Percentiles rank a stretch among this genome's conserved stretches.
Conservation (phyloP, 2,113 vertebrate species). For the Notarius lentiginosus region DNA sequence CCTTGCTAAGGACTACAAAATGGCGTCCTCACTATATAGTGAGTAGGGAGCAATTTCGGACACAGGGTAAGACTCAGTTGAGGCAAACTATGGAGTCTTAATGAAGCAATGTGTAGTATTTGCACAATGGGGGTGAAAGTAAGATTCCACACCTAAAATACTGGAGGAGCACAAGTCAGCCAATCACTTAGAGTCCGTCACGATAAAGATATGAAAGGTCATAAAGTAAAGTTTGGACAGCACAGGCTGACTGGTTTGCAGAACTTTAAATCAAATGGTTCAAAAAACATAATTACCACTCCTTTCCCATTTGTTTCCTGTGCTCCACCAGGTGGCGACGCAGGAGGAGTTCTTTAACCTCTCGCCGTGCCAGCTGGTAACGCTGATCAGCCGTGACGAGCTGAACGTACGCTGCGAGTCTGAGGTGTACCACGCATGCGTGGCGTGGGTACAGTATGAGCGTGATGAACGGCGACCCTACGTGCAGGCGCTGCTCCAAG, state of each 20-base stretch:
- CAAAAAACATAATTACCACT: not conserved
- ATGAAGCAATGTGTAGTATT: not conserved
- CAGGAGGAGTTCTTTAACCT: conserved; percentile 95
- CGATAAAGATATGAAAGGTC: not conserved
- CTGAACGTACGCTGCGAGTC: conserved; percentile 96
- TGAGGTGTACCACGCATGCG: conserved; percentile 91
- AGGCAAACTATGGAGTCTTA: not conserved
- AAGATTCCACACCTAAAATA: not conserved
- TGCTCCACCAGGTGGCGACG: conserved; percentile 78
- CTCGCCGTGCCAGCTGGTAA: conserved; percentile 90
- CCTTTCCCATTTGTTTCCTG: not conserved
- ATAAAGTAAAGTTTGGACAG: not conserved
- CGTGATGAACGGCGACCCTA: conserved; percentile 80
- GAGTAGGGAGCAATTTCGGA: too few relatives aligned
- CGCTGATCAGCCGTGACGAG: conserved; percentile 89
- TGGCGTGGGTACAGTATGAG: conserved; percentile 92
- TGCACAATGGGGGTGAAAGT: not conserved
- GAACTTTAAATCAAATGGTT: not conserved
- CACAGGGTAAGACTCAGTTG: not conserved
- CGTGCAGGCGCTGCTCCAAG: conserved; percentile 86
- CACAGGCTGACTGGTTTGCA: not conserved
- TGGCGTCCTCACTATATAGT: too few relatives aligned
- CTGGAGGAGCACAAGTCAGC: not conserved
- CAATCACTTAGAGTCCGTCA: not conserved
- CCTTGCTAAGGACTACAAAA: too few relatives aligned